These are phyloP conservation scores for Papilio machaon DNA, from an alignment of 1,140 invertebrate genomes.

Conservation along the genomic window DNA sequence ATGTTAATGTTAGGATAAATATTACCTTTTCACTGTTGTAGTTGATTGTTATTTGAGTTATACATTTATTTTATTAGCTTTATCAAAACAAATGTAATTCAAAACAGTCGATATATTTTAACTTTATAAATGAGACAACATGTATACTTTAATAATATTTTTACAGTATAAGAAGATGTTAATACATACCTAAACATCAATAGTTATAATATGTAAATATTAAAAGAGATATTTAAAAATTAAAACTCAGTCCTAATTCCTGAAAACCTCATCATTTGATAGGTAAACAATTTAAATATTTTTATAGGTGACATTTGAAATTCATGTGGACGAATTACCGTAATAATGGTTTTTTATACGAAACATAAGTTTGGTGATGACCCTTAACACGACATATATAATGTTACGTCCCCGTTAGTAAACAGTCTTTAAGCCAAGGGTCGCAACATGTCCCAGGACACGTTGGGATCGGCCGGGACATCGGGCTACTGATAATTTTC, in stretches of 20 bases:
- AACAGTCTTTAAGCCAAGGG: slow-evolving; percentile 67
- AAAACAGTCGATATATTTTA: background rate
- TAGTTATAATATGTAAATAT: no score
- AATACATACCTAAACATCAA: no score
- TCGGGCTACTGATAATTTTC: slow-evolving; percentile 76
- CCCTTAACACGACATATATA: slow-evolving; percentile 47
- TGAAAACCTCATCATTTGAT: no score
- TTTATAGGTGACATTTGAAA: no score
- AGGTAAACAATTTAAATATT: no score
- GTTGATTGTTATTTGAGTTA: slow-evolving; percentile 8
- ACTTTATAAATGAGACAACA: background rate
- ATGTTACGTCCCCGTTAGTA: slow-evolving; percentile 45
- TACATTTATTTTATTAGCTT: background rate
- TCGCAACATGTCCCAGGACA: slow-evolving; percentile 51
- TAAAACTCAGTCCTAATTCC: no score
- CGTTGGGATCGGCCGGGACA: slow-evolving; percentile 49
- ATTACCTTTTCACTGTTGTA: slow-evolving; percentile 4
- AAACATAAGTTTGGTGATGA: slow-evolving; percentile 35
- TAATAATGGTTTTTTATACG: background rate
- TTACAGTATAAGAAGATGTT: no score
- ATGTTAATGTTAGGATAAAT: background rate
- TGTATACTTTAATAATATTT: background rate
- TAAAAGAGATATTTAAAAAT: no score
- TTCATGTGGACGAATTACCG: background rate
- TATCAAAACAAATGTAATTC: background rate